Conservation (phyloP, 2,113 vertebrate species). For the Corythaeola cristata region DNA sequence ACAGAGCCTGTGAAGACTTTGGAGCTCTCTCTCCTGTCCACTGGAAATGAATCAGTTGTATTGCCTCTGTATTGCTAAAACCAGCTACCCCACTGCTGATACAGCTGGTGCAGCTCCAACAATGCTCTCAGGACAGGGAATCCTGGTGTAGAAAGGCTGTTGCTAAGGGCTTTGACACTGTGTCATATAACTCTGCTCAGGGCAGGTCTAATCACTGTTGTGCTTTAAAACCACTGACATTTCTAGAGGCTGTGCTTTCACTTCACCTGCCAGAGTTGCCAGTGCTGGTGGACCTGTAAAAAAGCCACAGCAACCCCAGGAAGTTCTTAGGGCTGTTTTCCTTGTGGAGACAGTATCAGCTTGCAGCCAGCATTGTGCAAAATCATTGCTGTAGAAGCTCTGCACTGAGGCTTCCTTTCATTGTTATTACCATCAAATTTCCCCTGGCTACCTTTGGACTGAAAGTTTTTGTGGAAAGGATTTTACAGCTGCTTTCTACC, state of each 20-base stretch:
- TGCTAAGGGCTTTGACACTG: slow-evolving; percentile 11
- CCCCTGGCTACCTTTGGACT: not conserved
- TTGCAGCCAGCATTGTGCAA: not conserved
- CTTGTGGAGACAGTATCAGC: not conserved
- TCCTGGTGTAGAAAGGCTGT: not conserved
- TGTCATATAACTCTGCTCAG: not conserved
- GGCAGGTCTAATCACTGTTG: slow-evolving; percentile 1
- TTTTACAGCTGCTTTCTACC: not conserved
- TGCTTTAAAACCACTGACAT: not conserved
- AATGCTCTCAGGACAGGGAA: not conserved
- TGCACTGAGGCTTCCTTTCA: not conserved
- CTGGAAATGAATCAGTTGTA: not conserved
- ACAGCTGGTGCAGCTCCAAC: not conserved
- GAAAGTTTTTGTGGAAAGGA: not conserved
- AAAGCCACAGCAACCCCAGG: not conserved
- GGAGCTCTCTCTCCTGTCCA: not conserved
- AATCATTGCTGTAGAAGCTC: not conserved
- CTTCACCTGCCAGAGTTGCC: not conserved
- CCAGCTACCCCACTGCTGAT: not conserved
- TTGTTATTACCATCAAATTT: not conserved
- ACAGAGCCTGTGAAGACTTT: not conserved
- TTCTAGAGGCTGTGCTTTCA: not conserved
- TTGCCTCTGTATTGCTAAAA: not conserved
- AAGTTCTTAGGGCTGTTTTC: not conserved
- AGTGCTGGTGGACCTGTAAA: not conserved